Base-by-base conservation (phyloP, 2,113 vertebrate species). In the Tyto alba region DNA sequence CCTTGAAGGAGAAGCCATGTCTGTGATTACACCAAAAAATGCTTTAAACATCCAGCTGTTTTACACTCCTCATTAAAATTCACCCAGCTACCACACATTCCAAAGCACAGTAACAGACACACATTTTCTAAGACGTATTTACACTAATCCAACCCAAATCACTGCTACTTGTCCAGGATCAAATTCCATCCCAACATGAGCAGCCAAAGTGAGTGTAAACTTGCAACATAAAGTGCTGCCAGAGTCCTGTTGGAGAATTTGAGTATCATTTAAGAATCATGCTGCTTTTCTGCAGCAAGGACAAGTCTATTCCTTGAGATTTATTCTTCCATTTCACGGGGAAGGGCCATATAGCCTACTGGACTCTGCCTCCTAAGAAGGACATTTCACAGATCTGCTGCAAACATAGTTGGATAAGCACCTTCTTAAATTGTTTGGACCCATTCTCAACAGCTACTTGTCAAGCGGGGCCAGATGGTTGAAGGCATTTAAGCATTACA, bases 31-130 rank as follows among this genome's bases (percentile, higher is more conserved):
- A 82, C n/a, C 41, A 83, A 56, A 91, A 69, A 90, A 62, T 40
- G 59, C 64, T 80, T 93, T 78, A 68, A 81, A 59, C 2, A 0
- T 78, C 64, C 79, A 90, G 79, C 92, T 94, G 64, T 72, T 92
- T 93, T 90, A 89, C 56, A 38, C 76, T 74, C 19, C 57, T 88
- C 59, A 18, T 90, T 90, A 84, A 93, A 89, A 94, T 56, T 67
- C 67, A 83, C 60, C 26, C 72, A 81, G 73, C 82, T 94, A 90
- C 93, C 50, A 11, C 79, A 60, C 83, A 95, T 96, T 95, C 90
- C 93, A 80, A 47, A 85, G 64, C 75, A 34, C 29, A 36, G 76
- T 72, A 95, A 38, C 79, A 97, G 88, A 79, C 21, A 88, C 78
- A 84, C 41, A 73, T 86, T 88, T 88, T 63, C 59, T 57, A 36